Evolutionary conservation across 2,113 vertebrate species (phyloP), one percentile per base, ranked within the genome.

Genomic region (Esox niger): DNA sequence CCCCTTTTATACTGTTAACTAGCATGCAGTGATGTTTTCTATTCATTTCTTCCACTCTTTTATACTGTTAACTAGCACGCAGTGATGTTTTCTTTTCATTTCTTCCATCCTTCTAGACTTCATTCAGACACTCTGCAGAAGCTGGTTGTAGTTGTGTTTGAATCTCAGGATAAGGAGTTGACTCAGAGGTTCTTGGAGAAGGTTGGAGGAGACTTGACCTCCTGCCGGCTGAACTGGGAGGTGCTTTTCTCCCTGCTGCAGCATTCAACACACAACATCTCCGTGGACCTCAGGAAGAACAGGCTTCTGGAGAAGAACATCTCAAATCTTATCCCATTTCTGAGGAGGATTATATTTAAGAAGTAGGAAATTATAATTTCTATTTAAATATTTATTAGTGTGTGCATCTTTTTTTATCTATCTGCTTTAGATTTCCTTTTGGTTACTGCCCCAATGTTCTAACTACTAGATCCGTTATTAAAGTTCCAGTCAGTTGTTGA

Each of bases 201-300:
- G 64, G 7, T 66, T 56, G 23, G 30, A 25, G 52, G 49, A 57
- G 30, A 66, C 11, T 26, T 64, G 21, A 64, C 35, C 43, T 60
- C 54, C 26, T 79, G 69, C 54, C 38, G 52, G 27, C 52, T 84
- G 43, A 65, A n/a, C 35, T 79, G 76, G 70, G 21, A 74, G 32
- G n/a, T 69, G 5, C 61, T 76, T 73, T 30, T 58, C 6, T 72
- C 60, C 59, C 70, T 80, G 57, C 52, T 78, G 30, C 69, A 76
- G 62, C 35, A 47, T 26, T 38, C 60, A 29, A 21, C 25, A 20
- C 43, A 46, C 6, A 4, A 23, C 11, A 6, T 81, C 58, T 69
- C 26, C 62, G 69, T 84, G 55, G n/a, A 84, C 64, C 15, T 77
- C 8, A 76, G 58, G 70, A 75, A 60, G 52, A 61, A n/a, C 27